A percentile compares a stretch with the other conserved stretches of the same genome.
Evolutionary conservation across 2,888 invertebrate species (phyloP).

Genomic region (Plagodis pulveraria): DNA sequence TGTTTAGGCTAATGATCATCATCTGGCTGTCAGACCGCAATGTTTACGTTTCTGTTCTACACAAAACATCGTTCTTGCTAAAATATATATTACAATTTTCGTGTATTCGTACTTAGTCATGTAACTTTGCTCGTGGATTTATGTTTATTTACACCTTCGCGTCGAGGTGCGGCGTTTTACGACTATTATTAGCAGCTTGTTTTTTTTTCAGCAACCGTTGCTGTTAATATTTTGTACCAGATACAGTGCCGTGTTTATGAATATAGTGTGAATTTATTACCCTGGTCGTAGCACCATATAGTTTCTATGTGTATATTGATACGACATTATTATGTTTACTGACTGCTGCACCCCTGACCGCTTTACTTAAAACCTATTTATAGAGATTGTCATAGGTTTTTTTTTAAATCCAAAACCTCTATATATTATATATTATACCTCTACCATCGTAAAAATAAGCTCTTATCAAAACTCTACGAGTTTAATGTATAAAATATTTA

Average conservation of each 20-base stretch:
- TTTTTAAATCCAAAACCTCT: too few relatives aligned
- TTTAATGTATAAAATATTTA: too few relatives aligned
- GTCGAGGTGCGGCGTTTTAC: constrained; percentile 30
- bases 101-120: background rate
- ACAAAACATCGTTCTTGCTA: constrained; percentile 20
- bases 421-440: too few relatives aligned
- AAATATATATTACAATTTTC: constrained; percentile 10
- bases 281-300: too few relatives aligned
- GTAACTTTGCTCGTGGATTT: constrained; percentile 6
- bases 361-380: too few relatives aligned
- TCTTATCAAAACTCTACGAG: too few relatives aligned
- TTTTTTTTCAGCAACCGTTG: constrained; percentile 13
- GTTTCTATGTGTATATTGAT: too few relatives aligned
- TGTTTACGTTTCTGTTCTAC: constrained; percentile 29
- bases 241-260: background rate
- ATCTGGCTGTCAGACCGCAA: constrained; percentile 23
- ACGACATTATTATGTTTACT: too few relatives aligned
- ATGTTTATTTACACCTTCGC: constrained; percentile 34
- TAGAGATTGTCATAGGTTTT: too few relatives aligned
- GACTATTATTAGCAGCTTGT: constrained; percentile 21
- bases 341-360: too few relatives aligned
- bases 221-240: constrained; percentile 15
- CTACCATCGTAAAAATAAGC: too few relatives aligned
- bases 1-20: constrained; percentile 34
- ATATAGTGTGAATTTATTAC: too few relatives aligned